phyloP scores from a whole-genome alignment of 2,888 invertebrate genomes.

The Volucella inanis region DNA sequence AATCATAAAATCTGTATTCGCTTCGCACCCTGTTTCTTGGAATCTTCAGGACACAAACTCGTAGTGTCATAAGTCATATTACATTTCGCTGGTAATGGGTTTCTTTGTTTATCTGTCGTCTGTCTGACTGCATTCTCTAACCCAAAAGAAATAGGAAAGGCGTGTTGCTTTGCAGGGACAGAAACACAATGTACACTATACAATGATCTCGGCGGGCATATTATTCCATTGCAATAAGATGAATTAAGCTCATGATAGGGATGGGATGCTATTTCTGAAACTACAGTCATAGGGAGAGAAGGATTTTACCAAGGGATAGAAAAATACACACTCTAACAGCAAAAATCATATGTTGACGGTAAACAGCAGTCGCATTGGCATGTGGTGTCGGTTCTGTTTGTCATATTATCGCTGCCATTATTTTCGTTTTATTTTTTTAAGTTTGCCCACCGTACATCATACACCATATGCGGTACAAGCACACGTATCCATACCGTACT shows the following conservation, averaged over 20 bases:
- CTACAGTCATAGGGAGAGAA: neutral
- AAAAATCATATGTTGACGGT: conserved; percentile 16
- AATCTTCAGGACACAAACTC: too few species aligned
- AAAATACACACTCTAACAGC: neutral
- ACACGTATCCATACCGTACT: neutral
- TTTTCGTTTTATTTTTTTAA: conserved; percentile 66
- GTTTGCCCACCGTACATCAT: conserved; percentile 4
- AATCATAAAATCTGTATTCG: too few species aligned
- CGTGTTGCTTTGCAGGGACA: too few species aligned
- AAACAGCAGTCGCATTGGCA: conserved; percentile 56
- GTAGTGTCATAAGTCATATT: conserved; percentile 5
- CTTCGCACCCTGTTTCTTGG: neutral
- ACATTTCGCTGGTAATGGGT: conserved; percentile 52
- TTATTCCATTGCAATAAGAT: conserved; percentile 6
- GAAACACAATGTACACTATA: conserved; percentile 9
- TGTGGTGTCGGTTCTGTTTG: conserved; percentile 59
- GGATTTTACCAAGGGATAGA: neutral
- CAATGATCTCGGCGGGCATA: conserved; percentile 58
- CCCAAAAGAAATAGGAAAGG: neutral
- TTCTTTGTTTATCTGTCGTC: conserved; percentile 68
- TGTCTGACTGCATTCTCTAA: conserved; percentile 41
- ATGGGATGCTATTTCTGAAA: conserved; percentile 37
- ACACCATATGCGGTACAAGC: too few species aligned
- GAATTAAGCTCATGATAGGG: conserved; percentile 12
- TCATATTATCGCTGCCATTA: conserved; percentile 71